Evolutionary conservation across 2,113 vertebrate genomes (phyloP), one percentile per base, ranked within the genome.

Genomic region (Strix uralensis): DNA sequence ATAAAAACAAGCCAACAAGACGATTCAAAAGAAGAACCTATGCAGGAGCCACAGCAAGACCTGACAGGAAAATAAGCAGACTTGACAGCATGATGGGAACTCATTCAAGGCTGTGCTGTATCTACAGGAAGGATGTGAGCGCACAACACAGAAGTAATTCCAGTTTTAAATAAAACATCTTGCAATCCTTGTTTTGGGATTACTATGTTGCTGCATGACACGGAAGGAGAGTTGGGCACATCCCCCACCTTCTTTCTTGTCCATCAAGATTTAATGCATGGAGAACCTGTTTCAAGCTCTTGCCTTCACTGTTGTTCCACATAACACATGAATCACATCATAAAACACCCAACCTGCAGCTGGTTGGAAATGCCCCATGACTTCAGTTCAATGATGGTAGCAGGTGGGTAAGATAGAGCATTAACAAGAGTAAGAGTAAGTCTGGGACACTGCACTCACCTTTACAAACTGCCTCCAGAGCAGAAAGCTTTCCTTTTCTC

Each of bases 1-100:
- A 81, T 57, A 91, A 94, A 95, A 94, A 89, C 85, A 86, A 88
- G 74, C 80, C 91, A 95, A 88, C 42, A 72, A 94, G 92, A 90
- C 69, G 91, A 94, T 81, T 85, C 81, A 71, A 55, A 94, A 87
- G 78, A 83, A 78, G 63, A 65, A 77, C 58, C 65, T 83, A 22
- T 71, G 81, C 52, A 77, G 78, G 49, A 94, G 77, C 54, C 87
- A 85, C 72, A 94, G 81, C 47, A 78, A 88, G 85, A 73, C 82
- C 81, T 67, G 73, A 83, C 52, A 88, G 51, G 58, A 81, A 93
- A 96, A 95, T 86, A 95, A 94, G 78, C 55, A 88, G 81, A 71
- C 88, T 63, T 91, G 94, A 96, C 94, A 90, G 74, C 55, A 14
- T 46, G 91, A 91, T 89, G 58, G 6, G 18, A 94, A 57, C 71